phyloP scores from a whole-genome alignment of 2,113 vertebrate genomes.

The Antechinus flavipes region DNA sequence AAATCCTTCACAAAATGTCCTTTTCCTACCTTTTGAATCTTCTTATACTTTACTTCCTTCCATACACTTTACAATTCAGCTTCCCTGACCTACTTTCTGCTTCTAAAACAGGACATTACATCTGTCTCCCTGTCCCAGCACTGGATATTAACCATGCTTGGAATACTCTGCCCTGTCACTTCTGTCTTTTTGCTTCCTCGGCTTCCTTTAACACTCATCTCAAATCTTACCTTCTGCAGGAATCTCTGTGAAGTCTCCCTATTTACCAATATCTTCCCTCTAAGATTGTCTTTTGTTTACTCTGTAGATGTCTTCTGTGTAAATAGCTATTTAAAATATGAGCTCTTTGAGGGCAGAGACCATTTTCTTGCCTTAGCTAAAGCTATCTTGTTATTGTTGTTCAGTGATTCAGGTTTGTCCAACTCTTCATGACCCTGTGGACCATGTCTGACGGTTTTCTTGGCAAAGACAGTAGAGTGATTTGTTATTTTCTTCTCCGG shows the following conservation, averaged over 20 bases:
- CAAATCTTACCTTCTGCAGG: background rate
- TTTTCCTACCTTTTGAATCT: no score
- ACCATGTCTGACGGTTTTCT: no score
- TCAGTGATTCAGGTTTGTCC: no score
- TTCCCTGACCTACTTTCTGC: background rate
- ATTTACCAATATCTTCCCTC: background rate
- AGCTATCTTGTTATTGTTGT: no score
- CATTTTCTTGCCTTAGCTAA: no score
- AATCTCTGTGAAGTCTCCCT: background rate
- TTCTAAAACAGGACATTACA: background rate
- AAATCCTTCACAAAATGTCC: background rate
- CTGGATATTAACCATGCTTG: background rate
- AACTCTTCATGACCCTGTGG: no score
- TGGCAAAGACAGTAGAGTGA: no score
- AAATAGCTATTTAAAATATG: no score
- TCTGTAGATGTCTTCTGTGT: no score
- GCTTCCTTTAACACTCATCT: background rate
- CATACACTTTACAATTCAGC: background rate
- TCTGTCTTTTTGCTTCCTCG: background rate
- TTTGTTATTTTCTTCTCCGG: no score
- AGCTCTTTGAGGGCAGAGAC: no score
- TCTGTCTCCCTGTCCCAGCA: background rate
- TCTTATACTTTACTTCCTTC: background rate
- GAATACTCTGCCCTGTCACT: background rate
- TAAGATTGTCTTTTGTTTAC: background rate